These are phyloP conservation scores for Podarcis raffonei DNA, from an alignment of 2,113 vertebrate species.

Conservation along the genomic window DNA sequence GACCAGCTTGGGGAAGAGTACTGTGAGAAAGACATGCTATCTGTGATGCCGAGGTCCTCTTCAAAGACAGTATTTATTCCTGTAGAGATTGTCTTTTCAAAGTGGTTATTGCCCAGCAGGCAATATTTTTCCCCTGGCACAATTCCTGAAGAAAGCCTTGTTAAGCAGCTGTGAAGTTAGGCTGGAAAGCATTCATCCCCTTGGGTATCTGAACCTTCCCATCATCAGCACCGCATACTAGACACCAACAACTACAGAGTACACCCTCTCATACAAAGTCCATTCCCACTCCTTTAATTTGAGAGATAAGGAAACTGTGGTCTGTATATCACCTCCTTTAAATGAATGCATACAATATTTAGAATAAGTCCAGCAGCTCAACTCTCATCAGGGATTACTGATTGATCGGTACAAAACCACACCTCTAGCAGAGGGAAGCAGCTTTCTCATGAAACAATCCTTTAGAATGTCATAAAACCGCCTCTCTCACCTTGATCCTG, in stretches of 20 bases:
- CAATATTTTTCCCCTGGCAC: conserved; percentile 42
- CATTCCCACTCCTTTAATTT: conserved; percentile 30
- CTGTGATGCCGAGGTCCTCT: conserved; percentile 16
- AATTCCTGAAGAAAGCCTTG: conserved; percentile 34
- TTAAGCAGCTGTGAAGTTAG: conserved; percentile 56
- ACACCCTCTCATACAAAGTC: not conserved
- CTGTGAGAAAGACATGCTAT: not conserved
- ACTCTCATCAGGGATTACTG: not conserved
- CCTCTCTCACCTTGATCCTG: conserved; percentile 63
- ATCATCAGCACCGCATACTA: conserved; percentile 45
- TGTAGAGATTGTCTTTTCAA: conserved; percentile 39
- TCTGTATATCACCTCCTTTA: not conserved
- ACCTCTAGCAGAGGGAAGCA: conserved; percentile 2
- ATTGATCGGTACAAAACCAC: not conserved
- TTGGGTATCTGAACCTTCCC: conserved; percentile 40
- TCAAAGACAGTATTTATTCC: conserved; percentile 34
- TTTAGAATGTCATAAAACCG: conserved; percentile 20
- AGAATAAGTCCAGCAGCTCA: not conserved
- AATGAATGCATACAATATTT: not conserved
- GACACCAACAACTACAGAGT: conserved; percentile 42
- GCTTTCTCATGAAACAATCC: conserved; percentile 23
- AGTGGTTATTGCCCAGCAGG: conserved; percentile 45
- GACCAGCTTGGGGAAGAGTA: not conserved
- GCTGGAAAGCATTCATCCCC: conserved; percentile 25
- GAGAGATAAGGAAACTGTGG: conserved; percentile 27